Evolutionary conservation across 2,797 vertebrate genomes (phyloP).

Genomic region (Taeniopygia guttata): DNA sequence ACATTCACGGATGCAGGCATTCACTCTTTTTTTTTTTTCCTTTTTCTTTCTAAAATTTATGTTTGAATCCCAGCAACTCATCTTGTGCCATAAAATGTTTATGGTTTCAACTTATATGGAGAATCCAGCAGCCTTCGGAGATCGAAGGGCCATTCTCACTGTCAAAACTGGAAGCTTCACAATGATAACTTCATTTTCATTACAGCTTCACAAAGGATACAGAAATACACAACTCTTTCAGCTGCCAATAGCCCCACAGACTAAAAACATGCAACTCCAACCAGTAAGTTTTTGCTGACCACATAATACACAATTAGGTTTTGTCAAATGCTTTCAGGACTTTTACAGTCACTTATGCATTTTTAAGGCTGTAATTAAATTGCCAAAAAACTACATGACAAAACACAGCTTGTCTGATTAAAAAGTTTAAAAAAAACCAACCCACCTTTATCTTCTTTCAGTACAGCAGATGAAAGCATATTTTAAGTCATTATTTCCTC

Average conservation of each 20-base stretch:
- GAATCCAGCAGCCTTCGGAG: slow-evolving; percentile 19
- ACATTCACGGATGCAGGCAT: not conserved
- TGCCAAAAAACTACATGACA: not conserved
- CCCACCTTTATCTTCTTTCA: not conserved
- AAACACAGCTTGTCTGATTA: not conserved
- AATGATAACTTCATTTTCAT: slow-evolving; percentile 34
- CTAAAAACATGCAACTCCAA: not conserved
- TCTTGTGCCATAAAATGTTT: slow-evolving; percentile 13
- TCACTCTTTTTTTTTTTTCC: not conserved
- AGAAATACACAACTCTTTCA: not conserved
- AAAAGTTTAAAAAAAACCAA: not conserved
- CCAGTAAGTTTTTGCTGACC: not conserved
- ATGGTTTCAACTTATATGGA: slow-evolving; percentile 22
- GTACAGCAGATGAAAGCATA: not conserved
- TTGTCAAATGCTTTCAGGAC: not conserved
- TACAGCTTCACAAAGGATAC: not conserved
- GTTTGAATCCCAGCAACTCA: slow-evolving; percentile 19
- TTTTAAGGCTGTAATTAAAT: not conserved
- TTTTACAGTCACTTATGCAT: not conserved
- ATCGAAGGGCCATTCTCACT: slow-evolving; percentile 16
- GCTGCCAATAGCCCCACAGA: not conserved
- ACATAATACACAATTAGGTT: not conserved
- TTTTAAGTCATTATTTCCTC: slow-evolving; percentile 19
- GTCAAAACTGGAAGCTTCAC: slow-evolving; percentile 31
- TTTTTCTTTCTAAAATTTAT: slow-evolving; percentile 22